phyloP scores from a whole-genome alignment of 2,797 vertebrate species.

The Anguilla megastoma region DNA sequence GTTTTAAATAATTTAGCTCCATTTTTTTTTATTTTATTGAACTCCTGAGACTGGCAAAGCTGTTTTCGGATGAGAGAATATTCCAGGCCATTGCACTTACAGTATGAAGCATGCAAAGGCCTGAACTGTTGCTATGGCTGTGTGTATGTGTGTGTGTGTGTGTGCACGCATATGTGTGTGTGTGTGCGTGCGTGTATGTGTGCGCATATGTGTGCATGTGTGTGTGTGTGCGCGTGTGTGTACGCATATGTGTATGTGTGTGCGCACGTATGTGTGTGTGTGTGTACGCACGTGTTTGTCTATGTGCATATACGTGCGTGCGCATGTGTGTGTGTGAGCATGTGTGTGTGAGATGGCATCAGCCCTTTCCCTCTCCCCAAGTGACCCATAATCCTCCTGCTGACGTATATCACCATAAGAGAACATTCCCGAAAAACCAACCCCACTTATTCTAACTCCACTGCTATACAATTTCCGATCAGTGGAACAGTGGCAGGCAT shows the following conservation, averaged over 20 bases:
- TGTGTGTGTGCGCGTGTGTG: background rate
- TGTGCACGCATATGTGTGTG: background rate
- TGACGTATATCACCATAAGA: conserved; percentile 9
- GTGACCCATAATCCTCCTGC: background rate
- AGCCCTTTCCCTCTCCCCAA: background rate
- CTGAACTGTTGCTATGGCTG: background rate
- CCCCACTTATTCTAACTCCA: conserved; percentile 1
- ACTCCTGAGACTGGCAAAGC: background rate
- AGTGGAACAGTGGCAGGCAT: background rate
- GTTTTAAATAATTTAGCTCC: conserved; percentile 28
- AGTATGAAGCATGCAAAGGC: background rate
- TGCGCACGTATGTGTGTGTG: background rate
- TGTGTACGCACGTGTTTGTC: background rate
- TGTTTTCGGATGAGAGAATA: conserved; percentile 19
- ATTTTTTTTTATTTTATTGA: conserved; percentile 12
- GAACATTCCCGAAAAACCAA: conserved; percentile 30
- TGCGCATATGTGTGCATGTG: background rate
- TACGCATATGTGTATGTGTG: background rate
- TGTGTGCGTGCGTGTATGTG: background rate
- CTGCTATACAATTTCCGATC: conserved; percentile 1
- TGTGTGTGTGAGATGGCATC: background rate
- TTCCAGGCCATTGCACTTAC: background rate
- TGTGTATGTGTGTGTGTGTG: background rate
- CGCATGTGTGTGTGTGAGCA: background rate
- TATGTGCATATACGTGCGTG: background rate